phyloP scores from a whole-genome alignment of 2,113 vertebrate genomes.

The Setophaga coronata region DNA sequence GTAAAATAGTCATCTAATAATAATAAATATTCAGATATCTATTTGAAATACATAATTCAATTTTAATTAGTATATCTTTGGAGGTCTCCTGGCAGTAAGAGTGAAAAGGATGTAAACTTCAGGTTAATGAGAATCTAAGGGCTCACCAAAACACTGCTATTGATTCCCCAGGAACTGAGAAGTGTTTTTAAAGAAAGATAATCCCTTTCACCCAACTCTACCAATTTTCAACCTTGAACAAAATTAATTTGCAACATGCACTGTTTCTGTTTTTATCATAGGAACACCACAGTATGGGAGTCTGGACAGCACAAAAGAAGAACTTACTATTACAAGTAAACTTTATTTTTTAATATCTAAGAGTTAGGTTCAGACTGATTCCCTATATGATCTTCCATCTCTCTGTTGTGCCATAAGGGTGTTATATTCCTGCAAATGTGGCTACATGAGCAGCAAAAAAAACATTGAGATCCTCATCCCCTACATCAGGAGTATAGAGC shows the following conservation, averaged over 20 bases:
- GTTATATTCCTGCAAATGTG: neutral
- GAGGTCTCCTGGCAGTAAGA: neutral
- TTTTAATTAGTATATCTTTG: neutral
- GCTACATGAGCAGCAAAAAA: neutral
- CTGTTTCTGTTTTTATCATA: neutral
- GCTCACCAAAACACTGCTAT: neutral
- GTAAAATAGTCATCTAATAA: neutral
- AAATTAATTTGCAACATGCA: rapidly evolving
- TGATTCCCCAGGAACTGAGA: neutral
- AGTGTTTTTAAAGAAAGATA: neutral
- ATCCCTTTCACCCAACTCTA: neutral
- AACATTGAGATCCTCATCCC: neutral
- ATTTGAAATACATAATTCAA: neutral
- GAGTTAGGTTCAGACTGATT: neutral
- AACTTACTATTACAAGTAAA: neutral
- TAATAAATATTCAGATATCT: neutral
- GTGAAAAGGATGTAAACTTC: neutral
- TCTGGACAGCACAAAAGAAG: neutral
- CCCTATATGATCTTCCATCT: neutral
- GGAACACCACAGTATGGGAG: neutral
- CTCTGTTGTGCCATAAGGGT: neutral
- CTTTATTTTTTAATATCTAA: neutral
- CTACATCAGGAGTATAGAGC: neutral
- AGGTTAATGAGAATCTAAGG: neutral
- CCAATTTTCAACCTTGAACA: neutral